phyloP scores from a whole-genome alignment of 2,888 invertebrate genomes.

The Melipona bicolor region DNA sequence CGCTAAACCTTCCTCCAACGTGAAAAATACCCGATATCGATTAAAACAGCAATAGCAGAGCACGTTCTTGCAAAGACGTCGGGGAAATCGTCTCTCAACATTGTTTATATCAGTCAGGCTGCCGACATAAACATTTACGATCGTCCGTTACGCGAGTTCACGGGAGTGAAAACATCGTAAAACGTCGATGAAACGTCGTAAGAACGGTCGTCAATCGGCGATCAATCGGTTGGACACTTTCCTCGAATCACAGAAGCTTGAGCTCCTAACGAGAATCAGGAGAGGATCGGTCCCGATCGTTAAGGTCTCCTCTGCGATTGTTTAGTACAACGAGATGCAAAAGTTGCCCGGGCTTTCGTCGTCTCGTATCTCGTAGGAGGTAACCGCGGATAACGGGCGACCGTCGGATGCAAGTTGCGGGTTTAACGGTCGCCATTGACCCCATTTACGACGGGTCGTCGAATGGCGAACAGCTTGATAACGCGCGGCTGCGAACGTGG shows the following conservation, averaged over 20 bases:
- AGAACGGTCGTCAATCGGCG: not conserved
- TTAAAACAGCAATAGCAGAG: not conserved
- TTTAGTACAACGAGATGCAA: not conserved
- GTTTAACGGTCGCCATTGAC: slow-evolving; percentile 63
- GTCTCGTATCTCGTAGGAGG: not conserved
- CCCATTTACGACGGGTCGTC: slow-evolving; percentile 32
- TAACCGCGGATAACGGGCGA: not conserved
- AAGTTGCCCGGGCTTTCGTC: not conserved
- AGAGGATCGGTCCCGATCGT: not conserved
- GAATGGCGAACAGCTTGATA: slow-evolving; percentile 44
- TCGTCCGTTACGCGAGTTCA: not conserved
- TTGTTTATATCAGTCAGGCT: not conserved
- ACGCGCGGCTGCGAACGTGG: slow-evolving; percentile 18
- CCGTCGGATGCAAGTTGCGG: slow-evolving; percentile 32
- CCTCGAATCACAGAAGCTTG: not conserved
- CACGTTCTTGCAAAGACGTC: not conserved
- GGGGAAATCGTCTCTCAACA: not conserved
- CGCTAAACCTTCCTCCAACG: too few relatives aligned
- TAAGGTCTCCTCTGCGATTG: not conserved
- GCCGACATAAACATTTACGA: slow-evolving; percentile 15
- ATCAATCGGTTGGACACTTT: not conserved
- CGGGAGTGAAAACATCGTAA: not conserved
- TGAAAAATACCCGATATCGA: not conserved
- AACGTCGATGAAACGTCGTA: not conserved
- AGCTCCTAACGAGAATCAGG: not conserved